phyloP scores from a whole-genome alignment of 1,140 invertebrate species.

The Brachionus calyciflorus region DNA sequence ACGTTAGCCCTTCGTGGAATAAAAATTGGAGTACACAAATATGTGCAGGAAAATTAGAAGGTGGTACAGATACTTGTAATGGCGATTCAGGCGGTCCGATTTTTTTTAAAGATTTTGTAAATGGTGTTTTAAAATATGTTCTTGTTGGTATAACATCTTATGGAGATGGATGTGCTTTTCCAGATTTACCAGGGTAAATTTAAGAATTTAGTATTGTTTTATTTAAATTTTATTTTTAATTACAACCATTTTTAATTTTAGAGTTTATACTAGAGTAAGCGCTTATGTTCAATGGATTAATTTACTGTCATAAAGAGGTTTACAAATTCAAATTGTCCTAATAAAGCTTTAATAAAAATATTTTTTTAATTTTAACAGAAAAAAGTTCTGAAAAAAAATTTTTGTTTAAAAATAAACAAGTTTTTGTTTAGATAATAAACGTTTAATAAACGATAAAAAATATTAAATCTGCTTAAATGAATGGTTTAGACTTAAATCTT shows the following conservation, averaged over 20 bases:
- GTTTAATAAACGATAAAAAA: no score
- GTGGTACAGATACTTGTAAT: conserved; percentile 1
- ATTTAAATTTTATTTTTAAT: neutral
- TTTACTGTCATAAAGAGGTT: no score
- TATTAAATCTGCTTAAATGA: no score
- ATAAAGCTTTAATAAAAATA: no score
- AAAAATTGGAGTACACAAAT: conserved; percentile 12
- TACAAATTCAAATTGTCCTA: no score
- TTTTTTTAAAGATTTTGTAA: neutral
- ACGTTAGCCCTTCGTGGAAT: neutral
- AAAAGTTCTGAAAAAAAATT: no score
- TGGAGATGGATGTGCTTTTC: neutral
- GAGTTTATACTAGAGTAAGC: conserved; percentile 11
- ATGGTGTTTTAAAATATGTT: neutral
- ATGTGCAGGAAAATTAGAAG: neutral
- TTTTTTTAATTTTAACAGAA: no score
- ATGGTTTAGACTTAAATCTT: no score
- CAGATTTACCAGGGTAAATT: neutral
- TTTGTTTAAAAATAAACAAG: no score
- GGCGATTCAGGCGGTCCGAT: conserved; percentile 66
- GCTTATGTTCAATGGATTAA: neutral
- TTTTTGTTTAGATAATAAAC: no score
- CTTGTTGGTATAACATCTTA: neutral
- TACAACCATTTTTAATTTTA: neutral
- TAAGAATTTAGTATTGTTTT: neutral